Conservation (phyloP, 2,113 vertebrate genomes). For the Sturnus vulgaris region DNA sequence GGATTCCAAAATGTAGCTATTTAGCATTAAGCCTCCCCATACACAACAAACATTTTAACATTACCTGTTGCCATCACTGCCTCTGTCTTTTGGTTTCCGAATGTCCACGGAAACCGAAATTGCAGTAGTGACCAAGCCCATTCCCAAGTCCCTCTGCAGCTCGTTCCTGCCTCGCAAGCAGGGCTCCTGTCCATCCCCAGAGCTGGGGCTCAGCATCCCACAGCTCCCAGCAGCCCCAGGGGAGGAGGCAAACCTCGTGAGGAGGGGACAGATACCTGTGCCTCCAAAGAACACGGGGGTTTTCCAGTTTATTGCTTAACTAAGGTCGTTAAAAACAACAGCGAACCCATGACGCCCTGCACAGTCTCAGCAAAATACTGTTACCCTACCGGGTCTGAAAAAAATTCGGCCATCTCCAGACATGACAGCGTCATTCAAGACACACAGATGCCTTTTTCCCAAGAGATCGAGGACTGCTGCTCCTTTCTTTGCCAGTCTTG, state of each 20-base stretch:
- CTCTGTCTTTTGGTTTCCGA: not conserved
- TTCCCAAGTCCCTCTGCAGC: not conserved
- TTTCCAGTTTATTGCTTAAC: not conserved
- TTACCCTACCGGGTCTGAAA: not conserved
- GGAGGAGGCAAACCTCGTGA: rapidly evolving
- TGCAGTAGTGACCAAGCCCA: not conserved
- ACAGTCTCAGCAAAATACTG: not conserved
- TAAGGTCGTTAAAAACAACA: not conserved
- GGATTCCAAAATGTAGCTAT: not conserved
- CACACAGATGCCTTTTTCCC: not conserved
- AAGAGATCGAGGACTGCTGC: not conserved
- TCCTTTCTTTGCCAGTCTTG: not conserved
- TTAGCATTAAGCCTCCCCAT: not conserved
- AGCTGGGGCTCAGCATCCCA: rapidly evolving
- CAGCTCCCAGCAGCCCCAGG: rapidly evolving
- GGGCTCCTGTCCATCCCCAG: not conserved
- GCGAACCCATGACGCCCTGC: too few relatives aligned
- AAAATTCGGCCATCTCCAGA: not conserved
- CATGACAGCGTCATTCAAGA: not conserved
- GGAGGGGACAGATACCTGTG: not conserved
- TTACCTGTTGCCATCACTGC: not conserved
- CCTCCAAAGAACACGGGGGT: not conserved
- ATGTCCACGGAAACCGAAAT: not conserved
- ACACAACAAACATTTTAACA: not conserved
- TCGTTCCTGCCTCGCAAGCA: rapidly evolving